Conservation (phyloP, 92 coral and sea anemone genomes). For the Umimayanthus kanabou region DNA sequence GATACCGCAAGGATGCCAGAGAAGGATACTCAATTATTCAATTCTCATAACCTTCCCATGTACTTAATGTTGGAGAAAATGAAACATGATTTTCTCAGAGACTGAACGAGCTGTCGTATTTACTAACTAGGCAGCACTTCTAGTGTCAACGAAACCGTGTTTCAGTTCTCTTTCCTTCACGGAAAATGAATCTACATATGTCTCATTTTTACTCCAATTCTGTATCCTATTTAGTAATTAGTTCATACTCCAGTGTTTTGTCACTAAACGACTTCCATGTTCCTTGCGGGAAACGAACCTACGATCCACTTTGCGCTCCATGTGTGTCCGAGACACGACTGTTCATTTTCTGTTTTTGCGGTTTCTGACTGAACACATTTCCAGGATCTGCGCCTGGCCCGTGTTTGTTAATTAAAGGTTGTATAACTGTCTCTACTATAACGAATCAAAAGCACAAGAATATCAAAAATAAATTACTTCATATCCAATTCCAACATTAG, state of each 20-base stretch:
- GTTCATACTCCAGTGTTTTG: neutral
- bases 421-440: neutral
- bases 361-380: neutral
- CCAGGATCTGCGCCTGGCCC: neutral
- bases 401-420: neutral
- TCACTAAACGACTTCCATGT: neutral
- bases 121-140: no score
- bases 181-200: neutral
- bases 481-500: neutral
- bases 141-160: neutral
- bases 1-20: neutral
- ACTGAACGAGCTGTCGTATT: neutral
- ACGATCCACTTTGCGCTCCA: neutral
- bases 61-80: neutral
- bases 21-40: neutral
- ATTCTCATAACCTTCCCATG: neutral
- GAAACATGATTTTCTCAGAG: neutral
- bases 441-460: neutral
- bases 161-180: neutral
- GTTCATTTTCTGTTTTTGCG: neutral
- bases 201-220: neutral
- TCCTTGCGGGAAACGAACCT: neutral
- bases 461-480: constrained; percentile 28
- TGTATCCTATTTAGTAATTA: neutral
- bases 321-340: neutral